Percentiles rank a stretch among this genome's conserved stretches.
phyloP scores from a whole-genome alignment of 2,888 invertebrate species.

The Trissoscelio sp. region DNA sequence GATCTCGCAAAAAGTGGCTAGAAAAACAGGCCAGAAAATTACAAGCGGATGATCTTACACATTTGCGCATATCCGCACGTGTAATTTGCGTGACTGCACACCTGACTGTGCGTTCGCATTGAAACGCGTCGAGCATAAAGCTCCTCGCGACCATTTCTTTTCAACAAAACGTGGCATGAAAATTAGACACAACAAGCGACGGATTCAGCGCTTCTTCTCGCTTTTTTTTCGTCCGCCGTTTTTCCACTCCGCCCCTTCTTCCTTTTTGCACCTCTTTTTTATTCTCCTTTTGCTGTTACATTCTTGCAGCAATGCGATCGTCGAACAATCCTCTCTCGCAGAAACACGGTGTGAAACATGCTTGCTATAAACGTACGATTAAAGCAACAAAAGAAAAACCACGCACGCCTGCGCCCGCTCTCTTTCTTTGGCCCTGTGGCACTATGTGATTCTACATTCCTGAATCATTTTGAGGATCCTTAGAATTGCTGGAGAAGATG shows the following conservation, averaged over 20 bases:
- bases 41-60: constrained; percentile 46
- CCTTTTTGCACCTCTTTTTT: constrained; percentile 10
- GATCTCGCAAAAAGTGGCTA: constrained; percentile 46
- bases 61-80: constrained; percentile 30
- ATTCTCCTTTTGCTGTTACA: constrained; percentile 45
- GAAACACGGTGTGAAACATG: constrained; percentile 50
- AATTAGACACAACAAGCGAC: constrained; percentile 69
- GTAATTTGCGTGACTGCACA: constrained; percentile 25
- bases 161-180: constrained; percentile 63
- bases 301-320: constrained; percentile 39
- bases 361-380: constrained; percentile 58
- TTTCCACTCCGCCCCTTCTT: too few relatives aligned
- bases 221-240: constrained; percentile 35
- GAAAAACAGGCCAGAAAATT: constrained; percentile 32
- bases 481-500: not conserved
- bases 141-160: constrained; percentile 61
- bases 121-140: constrained; percentile 47
- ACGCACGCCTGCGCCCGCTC: not conserved
- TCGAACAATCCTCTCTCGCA: constrained; percentile 55
- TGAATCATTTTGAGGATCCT: constrained; percentile 26
- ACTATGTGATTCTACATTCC: constrained; percentile 61
- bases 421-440: constrained; percentile 8
- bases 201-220: constrained; percentile 46
- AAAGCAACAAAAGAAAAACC: constrained; percentile 62
- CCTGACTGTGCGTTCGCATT: constrained; percentile 27